These are phyloP conservation scores for Apotomis betuletana DNA, from an alignment of 2,888 invertebrate species.

Conservation along the genomic window DNA sequence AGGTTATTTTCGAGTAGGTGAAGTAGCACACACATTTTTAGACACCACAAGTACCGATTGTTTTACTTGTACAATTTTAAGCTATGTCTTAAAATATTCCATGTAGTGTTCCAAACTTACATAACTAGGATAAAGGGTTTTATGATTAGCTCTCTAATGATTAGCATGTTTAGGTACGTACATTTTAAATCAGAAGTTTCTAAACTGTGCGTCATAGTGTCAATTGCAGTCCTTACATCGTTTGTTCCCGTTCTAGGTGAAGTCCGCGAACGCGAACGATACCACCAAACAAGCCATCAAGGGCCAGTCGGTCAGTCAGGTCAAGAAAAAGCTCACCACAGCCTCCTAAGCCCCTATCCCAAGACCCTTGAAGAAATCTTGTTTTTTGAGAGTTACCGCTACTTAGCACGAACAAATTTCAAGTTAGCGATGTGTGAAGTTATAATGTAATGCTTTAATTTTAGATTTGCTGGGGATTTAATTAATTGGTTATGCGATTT, in stretches of 20 bases:
- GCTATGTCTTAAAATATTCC: too few species aligned
- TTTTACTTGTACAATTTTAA: too few species aligned
- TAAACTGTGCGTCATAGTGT: too few species aligned
- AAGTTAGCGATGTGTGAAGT: background rate
- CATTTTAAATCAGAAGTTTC: too few species aligned
- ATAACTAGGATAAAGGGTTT: too few species aligned
- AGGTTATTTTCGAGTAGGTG: too few species aligned
- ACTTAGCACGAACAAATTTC: slow-evolving; percentile 2
- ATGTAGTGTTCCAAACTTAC: too few species aligned
- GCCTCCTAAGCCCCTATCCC: slow-evolving; percentile 54
- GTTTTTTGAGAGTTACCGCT: background rate
- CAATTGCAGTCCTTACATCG: background rate
- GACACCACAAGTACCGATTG: too few species aligned
- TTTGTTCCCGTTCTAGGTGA: slow-evolving; percentile 58
- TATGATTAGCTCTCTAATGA: too few species aligned
- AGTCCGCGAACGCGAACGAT: slow-evolving; percentile 79
- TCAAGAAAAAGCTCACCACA: slow-evolving; percentile 70
- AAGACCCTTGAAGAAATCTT: background rate
- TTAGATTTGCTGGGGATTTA: background rate
- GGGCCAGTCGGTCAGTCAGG: slow-evolving; percentile 71
- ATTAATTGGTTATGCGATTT: background rate
- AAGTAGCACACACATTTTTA: too few species aligned
- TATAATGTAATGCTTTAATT: background rate
- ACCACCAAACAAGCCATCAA: slow-evolving; percentile 67
- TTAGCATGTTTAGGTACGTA: too few species aligned